Evolutionary conservation across 2,113 vertebrate genomes (phyloP), one percentile per base, ranked within the genome.

Genomic region (Trogon melanurus): DNA sequence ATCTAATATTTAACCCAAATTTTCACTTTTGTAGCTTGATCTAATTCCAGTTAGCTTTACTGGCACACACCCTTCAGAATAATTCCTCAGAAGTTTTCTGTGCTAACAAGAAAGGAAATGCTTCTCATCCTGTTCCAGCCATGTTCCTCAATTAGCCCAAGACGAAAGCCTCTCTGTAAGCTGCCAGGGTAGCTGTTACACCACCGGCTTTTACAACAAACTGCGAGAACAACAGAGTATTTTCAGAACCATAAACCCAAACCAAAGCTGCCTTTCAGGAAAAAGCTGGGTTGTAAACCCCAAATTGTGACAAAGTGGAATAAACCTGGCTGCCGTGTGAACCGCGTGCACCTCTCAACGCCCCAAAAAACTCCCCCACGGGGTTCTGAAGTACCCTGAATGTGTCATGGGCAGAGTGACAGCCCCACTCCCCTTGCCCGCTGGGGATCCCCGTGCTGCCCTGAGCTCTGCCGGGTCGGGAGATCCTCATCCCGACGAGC

Each of bases 291-390:
- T 3, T 34, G 8, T 27, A 86, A 94, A 79, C 54, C 48, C 36
- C 16, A 66, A 38, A 1, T 1, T 41, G 13, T 17, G 48, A 16
- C 13, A 30, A 71, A 30, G n/a, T 1, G 65, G 54, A 78, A 76
- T 6, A 57, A 85, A 71, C 8, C 26, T 36, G 41, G 30, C 30
- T 71, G 70, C 75, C 22, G 17, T 6, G 13, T 45, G 44, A 38
- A 9, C 9, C 20, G 27, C 6, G 7, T 6, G 25, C 60, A 20
- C 36, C n/a, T 79, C 56, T 4, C 5, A 76, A 51, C 26, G 41
- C 11, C 34, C 17, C 1, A 8, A 36, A 34, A 57, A 7, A 2
- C 11, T 93, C 44, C 27, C 6, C 2, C 12, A 0, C 0, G 38
- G 47, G 34, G 23, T 48, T 73, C 72, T 34, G 8, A 65, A 73